Base-by-base conservation (phyloP, 2,113 vertebrate genomes). In the Pavo muticus region DNA sequence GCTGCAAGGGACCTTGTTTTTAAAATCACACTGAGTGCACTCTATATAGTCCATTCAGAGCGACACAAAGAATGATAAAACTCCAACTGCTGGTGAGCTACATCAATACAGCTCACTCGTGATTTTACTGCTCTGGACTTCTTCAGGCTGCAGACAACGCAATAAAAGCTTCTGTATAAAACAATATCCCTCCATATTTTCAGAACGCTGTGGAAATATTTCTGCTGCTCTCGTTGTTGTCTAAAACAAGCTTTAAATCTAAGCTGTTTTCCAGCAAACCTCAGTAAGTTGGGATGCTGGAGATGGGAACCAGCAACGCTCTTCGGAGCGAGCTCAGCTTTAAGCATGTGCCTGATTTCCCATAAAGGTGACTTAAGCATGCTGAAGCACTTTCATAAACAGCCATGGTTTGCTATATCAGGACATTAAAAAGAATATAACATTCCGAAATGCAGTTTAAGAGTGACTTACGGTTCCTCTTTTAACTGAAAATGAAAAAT, bases 91-190 rank as follows among this genome's bases (percentile, higher is more conserved):
- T 24, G 48, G 29, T 2, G 4, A 48, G 73, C 86, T 32, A 17
- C 86, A n/a, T 24, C 65, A 9, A 11, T 25, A 10, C 21, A 1
- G 8, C 74, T 90, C 9, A 2, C 21, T 60, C 18, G 29, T 2
- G 42, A 65, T 47, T 75, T 2, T 0, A 48, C 71, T 48, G 92
- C 23, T 92, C 92, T 92, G 96, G 88, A 65, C 3, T 94, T 93
- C 83, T 74, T 97, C 93, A 94, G 93, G 24, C 90, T 73, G 91
- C 89, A 91, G 87, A 94, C 94, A 96, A 94, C 50, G 84, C 87
- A 57, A 79, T 85, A 91, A 95, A 95, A 81, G 48, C 56, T 45
- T 54, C 71, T 23, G 50, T 42, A 47, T 63, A 79, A 89, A 93
- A 82, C 89, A 93, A 92, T 76, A 91, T 80, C 70, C 87, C 71